Conservation (phyloP, 1,140 invertebrate genomes). For the Mactra quadrangularis region DNA sequence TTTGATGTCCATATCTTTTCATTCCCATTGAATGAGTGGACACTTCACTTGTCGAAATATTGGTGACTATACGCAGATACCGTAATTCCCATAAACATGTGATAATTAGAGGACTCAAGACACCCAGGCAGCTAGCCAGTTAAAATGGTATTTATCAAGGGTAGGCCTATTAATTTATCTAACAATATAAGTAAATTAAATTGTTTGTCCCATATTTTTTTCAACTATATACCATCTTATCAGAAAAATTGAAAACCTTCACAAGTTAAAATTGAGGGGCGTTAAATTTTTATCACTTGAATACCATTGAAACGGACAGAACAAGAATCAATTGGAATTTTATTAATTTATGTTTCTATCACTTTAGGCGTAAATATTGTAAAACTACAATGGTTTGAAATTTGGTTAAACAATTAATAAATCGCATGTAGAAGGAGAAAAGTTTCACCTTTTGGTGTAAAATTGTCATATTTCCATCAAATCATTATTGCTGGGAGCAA, state of each 20-base stretch:
- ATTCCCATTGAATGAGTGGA: slow-evolving; percentile 44
- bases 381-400: too few relatives aligned
- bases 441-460: too few relatives aligned
- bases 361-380: too few relatives aligned
- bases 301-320: too few relatives aligned
- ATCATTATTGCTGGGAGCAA: too few relatives aligned
- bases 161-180: slow-evolving; percentile 52
- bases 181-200: slow-evolving; percentile 59
- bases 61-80: slow-evolving; percentile 25
- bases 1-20: slow-evolving; percentile 52
- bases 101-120: slow-evolving; percentile 21
- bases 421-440: too few relatives aligned
- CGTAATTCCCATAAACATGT: slow-evolving; percentile 38
- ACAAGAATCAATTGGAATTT: too few relatives aligned
- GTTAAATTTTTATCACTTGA: too few relatives aligned
- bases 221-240: slow-evolving; percentile 23
- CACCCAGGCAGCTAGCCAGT: slow-evolving; percentile 30
- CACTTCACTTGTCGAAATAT: slow-evolving; percentile 46
- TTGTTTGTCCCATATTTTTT: slow-evolving; percentile 29
- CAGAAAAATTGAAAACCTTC: not conserved
- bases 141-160: slow-evolving; percentile 39
- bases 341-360: too few relatives aligned
- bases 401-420: too few relatives aligned
- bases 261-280: not conserved
- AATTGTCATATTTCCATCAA: too few relatives aligned